These are phyloP conservation scores for Eurypyga helias DNA, from an alignment of 2,113 vertebrate species.

Conservation along the genomic window DNA sequence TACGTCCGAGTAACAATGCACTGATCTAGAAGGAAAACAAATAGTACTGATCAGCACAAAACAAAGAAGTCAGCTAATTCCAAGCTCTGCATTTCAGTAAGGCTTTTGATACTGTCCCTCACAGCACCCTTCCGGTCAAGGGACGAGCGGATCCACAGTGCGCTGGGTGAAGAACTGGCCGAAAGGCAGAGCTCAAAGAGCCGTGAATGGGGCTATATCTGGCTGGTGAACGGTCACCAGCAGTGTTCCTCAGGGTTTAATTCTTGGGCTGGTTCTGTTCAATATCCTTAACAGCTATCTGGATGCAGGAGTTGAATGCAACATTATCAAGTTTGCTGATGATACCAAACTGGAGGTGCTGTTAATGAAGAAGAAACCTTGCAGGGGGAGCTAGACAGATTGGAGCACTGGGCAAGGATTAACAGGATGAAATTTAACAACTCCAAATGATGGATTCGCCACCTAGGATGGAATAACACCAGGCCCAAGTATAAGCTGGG, in stretches of 20 bases:
- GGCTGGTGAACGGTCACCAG: no score
- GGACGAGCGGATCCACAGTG: no score
- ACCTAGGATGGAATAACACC: rapidly evolving
- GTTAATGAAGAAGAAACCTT: not conserved
- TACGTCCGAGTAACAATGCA: conserved; percentile 94
- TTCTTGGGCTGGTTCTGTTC: not conserved
- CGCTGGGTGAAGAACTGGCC: no score
- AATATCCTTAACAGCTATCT: not conserved
- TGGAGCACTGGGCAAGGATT: not conserved
- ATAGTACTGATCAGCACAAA: not conserved
- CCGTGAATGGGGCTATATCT: no score
- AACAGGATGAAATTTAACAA: not conserved
- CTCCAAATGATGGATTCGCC: not conserved
- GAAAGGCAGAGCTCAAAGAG: no score
- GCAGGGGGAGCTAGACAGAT: not conserved
- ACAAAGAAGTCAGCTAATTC: not conserved
- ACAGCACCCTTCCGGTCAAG: no score
- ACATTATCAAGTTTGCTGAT: not conserved
- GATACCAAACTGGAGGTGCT: not conserved
- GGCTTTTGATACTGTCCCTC: no score
- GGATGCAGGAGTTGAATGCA: not conserved
- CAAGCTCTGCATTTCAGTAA: not conserved
- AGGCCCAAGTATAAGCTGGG: not conserved
- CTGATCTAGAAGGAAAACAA: conserved; percentile 83
- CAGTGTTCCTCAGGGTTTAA: no score